Percentiles rank a stretch among this genome's conserved stretches.
Evolutionary conservation across 1,140 invertebrate genomes (phyloP).

Genomic region (Trichoplusia ni): DNA sequence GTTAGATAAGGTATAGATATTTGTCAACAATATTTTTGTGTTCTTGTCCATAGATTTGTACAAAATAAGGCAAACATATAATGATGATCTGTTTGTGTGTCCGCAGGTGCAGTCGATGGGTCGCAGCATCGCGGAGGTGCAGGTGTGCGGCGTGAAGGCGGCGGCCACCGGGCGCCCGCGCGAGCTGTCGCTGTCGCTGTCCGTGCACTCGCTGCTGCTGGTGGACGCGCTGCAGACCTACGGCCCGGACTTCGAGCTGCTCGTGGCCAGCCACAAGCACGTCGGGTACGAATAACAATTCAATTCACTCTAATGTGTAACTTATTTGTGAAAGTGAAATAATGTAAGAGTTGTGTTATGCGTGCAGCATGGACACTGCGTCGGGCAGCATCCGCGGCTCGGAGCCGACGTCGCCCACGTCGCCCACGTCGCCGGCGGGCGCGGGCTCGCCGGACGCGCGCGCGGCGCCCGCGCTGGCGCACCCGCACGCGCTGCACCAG

Average conservation of each 20-base stretch:
- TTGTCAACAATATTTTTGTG: too few species aligned
- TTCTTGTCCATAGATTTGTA: too few species aligned
- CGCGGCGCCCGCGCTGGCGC: slow-evolving; percentile 86
- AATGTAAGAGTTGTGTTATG: neutral
- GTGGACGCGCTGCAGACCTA: slow-evolving; percentile 97
- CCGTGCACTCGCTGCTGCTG: slow-evolving; percentile 94
- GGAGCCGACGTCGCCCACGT: slow-evolving; percentile 93
- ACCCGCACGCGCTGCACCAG: slow-evolving; percentile 55
- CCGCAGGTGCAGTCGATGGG: slow-evolving; percentile 88
- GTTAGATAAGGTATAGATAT: neutral
- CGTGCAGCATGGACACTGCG: slow-evolving; percentile 94
- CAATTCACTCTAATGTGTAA: neutral
- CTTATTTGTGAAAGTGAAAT: neutral
- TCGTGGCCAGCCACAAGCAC: slow-evolving; percentile 96
- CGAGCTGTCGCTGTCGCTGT: slow-evolving; percentile 90
- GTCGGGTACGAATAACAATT: slow-evolving; percentile 85
- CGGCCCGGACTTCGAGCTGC: slow-evolving; percentile 96
- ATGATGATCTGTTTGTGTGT: too few species aligned
- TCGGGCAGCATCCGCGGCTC: slow-evolving; percentile 96
- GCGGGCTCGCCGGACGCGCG: slow-evolving; percentile 81
- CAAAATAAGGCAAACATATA: too few species aligned
- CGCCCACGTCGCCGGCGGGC: slow-evolving; percentile 80
- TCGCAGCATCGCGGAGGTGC: slow-evolving; percentile 93
- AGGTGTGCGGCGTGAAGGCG: slow-evolving; percentile 93
- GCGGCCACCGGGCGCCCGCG: slow-evolving; percentile 87